Base-by-base conservation (phyloP, 2,113 vertebrate species). In the Penelope pileata region DNA sequence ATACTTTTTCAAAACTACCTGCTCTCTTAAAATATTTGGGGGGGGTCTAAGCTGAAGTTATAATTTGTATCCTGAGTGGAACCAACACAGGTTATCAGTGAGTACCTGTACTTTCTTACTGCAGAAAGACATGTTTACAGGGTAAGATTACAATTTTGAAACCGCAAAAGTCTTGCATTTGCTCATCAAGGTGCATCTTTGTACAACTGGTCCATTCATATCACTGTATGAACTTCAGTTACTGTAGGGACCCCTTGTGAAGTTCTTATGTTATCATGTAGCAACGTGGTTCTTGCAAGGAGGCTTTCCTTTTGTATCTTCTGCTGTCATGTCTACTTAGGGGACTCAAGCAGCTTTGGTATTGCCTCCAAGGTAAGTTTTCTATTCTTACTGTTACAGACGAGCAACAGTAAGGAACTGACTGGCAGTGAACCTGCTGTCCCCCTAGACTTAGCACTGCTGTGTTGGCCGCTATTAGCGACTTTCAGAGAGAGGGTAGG, bases 401-500 rank as follows among this genome's bases (percentile, higher is more conserved):
- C 21, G 19, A 43, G 42, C 40, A 48, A 3, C 50, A 88, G 8
- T 19, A 36, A 62, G 47, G 17, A 36, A 18, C 48, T 75, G 79
- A 34, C 1, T 16, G 56, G 56, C 16, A 67, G 26, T 38, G 34
- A 51, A 47, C 10, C 36, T 80, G 54, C 32, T 72, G 45, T 30
- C 29, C 5, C 85, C 18, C 47, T 34, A 59, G 47, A 10, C 5
- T 16, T 62, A 27, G 0, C 0, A 2, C 38, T 29, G 1, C 34
- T 64, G 43, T 26, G 7, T n/a, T 47, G 26, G n/a, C 59, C 10
- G 2, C 45, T 70, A 23, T 17, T 38, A 34, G 47, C 10, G 6
- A 58, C 21, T 82, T 66, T 45, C 34, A 42, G 30, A 58, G 53
- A 2, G 4, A 59, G 87, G n/a, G 38, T 34, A 30, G 45, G 29